Evolutionary conservation across 2,113 vertebrate species (phyloP).

Genomic region (Neolamprologus sp.): DNA sequence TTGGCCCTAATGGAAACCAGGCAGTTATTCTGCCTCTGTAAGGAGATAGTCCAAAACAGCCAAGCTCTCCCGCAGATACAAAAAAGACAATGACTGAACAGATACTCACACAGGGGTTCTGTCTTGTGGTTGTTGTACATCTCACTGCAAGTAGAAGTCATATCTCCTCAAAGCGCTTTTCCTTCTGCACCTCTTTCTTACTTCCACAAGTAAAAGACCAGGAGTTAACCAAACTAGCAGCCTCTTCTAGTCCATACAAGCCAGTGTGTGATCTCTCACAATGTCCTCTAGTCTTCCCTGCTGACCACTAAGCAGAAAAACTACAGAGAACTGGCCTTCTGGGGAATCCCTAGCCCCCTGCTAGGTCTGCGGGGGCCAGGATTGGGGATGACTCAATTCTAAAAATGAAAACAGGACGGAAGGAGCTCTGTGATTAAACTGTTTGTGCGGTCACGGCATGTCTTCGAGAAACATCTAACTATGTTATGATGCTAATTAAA

Average conservation of each 20-base stretch:
- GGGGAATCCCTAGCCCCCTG: slow-evolving; percentile 57
- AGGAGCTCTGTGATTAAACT: slow-evolving; percentile 43
- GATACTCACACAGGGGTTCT: slow-evolving; percentile 54
- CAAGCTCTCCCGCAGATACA: background rate
- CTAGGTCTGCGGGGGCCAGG: slow-evolving; percentile 3
- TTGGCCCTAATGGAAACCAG: slow-evolving; percentile 53
- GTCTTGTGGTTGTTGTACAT: slow-evolving; percentile 1
- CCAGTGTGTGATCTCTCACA: background rate
- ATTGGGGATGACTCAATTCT: slow-evolving; percentile 21
- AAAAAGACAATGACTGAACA: background rate
- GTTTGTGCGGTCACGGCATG: background rate
- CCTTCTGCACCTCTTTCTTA: background rate
- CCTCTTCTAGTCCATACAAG: background rate
- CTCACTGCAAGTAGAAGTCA: slow-evolving; percentile 37
- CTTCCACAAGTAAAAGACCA: background rate
- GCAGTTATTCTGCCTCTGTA: background rate
- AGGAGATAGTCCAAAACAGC: background rate
- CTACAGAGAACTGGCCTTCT: slow-evolving; percentile 45
- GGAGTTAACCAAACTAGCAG: background rate
- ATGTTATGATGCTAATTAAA: slow-evolving; percentile 34
- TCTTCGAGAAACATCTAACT: slow-evolving; percentile 14
- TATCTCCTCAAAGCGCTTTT: background rate
- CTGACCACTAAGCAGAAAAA: slow-evolving; percentile 53
- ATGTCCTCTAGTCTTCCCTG: slow-evolving; percentile 12
- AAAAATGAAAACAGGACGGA: background rate